phyloP scores from a whole-genome alignment of 2,888 invertebrate species.

The Trissolcus japonicus region DNA sequence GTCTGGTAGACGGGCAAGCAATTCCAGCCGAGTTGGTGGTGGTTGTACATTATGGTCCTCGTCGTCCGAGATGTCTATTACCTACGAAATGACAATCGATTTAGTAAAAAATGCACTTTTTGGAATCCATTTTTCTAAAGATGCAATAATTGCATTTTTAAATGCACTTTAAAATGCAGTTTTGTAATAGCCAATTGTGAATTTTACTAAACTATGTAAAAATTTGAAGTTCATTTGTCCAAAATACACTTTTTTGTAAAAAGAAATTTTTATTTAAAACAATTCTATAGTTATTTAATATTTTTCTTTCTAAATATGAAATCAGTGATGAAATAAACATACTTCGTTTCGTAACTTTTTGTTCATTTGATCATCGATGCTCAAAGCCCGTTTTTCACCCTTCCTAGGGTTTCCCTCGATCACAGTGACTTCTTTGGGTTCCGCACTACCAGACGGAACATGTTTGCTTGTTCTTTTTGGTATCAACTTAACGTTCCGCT shows the following conservation, averaged over 20 bases:
- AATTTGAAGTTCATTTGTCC: no score
- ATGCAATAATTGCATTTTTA: no score
- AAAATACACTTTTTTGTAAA: no score
- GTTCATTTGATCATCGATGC: slow-evolving; percentile 14
- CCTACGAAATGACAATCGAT: slow-evolving; percentile 56
- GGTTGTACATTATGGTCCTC: slow-evolving; percentile 70
- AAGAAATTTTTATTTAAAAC: no score
- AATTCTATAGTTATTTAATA: no score
- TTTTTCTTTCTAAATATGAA: not conserved
- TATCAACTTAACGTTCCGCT: slow-evolving; percentile 71
- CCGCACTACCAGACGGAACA: slow-evolving; percentile 17
- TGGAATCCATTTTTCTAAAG: no score
- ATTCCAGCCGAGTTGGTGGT: slow-evolving; percentile 68
- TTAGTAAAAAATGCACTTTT: no score
- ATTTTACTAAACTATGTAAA: no score
- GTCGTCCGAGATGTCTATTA: slow-evolving; percentile 73
- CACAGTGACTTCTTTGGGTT: slow-evolving; percentile 49
- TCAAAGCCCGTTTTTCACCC: slow-evolving; percentile 28
- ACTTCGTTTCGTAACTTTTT: slow-evolving; percentile 60
- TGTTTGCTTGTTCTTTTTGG: slow-evolving; percentile 68
- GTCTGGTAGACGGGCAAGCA: slow-evolving; percentile 72
- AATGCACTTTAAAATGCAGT: no score
- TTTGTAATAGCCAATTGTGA: no score
- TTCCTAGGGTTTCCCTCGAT: slow-evolving; percentile 20
- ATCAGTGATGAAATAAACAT: not conserved